Base-by-base conservation (phyloP, 2,113 vertebrate genomes). In the Bambusicola thoracicus region DNA sequence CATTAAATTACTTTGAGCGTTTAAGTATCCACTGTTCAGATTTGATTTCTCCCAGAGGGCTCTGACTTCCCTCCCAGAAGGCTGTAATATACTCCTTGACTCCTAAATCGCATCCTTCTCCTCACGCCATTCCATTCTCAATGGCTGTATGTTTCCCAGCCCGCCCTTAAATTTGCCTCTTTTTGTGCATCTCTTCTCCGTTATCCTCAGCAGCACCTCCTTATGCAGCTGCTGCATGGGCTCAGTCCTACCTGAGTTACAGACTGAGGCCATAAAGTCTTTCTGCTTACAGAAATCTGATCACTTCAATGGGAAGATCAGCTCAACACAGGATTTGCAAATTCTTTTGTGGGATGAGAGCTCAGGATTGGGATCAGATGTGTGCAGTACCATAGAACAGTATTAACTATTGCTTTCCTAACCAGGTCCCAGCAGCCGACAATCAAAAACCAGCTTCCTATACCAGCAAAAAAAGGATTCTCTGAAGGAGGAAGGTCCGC, bases 381-480 rank as follows among this genome's bases (percentile, higher is more conserved):
- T 32, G 21, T 27, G 11, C 22, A 69, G 5, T 15, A 24, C n/a
- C 44, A 36, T 29, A 30, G 34, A 43, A 55, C 27, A 68, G 11
- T 34, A 69, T 30, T 66, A 53, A 51, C 63, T 56, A n/a, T 1
- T 90, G 51, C 34, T 90, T 93, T 84, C 89, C 70, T 85, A 44
- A 84, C 61, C 61, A 98, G 98, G 93, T 98, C 7, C 93, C 97
- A 77, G 77, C 97, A 13, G 73, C 92, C 46, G 95, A 94, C 13
- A 87, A 80, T 85, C 96, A 96, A 70, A 93, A 95, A 32, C 95
- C 96, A 68, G 68, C 97, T 48, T 78, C 94, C 79, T 87, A 66
- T 66, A 92, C 95, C 91, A 97, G 95, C 96, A 94, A 91, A 88
- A 95, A 96, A 76, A 68, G 95, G 94, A 94, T 97, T 95, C 78